These are phyloP conservation scores for Streblospio benedicti DNA, from an alignment of 1,140 invertebrate genomes.

Conservation along the genomic window DNA sequence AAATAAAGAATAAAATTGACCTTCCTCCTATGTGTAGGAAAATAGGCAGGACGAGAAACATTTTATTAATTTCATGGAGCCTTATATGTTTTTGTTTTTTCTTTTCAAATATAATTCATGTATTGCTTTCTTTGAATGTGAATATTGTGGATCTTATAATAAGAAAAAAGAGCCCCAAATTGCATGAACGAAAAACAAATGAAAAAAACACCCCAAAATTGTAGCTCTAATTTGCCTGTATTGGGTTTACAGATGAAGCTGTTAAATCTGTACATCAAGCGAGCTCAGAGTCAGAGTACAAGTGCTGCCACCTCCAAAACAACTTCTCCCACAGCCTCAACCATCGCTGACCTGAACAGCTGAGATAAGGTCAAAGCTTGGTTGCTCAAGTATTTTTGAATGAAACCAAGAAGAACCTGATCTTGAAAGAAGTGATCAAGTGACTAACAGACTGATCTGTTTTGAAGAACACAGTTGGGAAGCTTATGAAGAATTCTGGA, in stretches of 20 bases:
- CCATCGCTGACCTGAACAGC: too few species aligned
- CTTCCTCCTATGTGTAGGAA: too few species aligned
- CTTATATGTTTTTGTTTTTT: not conserved
- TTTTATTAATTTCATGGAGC: not conserved
- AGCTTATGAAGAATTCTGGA: too few species aligned
- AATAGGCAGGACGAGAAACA: too few species aligned
- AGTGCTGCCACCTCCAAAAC: slow-evolving; percentile 7
- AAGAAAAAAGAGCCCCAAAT: not conserved
- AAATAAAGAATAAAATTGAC: too few species aligned
- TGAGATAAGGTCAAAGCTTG: too few species aligned
- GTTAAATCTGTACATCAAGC: slow-evolving; percentile 64
- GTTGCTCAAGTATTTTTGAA: too few species aligned
- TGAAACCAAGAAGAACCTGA: too few species aligned
- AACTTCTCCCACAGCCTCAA: slow-evolving; percentile 9
- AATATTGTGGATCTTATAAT: not conserved
- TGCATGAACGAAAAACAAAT: not conserved
- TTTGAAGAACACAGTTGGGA: too few species aligned
- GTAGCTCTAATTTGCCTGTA: not conserved
- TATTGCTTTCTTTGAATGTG: not conserved
- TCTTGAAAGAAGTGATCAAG: too few species aligned
- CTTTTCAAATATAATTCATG: not conserved
- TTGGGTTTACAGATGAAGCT: slow-evolving; percentile 54
- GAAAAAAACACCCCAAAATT: not conserved
- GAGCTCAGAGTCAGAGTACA: slow-evolving; percentile 44
- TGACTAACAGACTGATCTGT: too few species aligned